Conservation (phyloP, 2,113 vertebrate genomes). For the Amphiprion percula region DNA sequence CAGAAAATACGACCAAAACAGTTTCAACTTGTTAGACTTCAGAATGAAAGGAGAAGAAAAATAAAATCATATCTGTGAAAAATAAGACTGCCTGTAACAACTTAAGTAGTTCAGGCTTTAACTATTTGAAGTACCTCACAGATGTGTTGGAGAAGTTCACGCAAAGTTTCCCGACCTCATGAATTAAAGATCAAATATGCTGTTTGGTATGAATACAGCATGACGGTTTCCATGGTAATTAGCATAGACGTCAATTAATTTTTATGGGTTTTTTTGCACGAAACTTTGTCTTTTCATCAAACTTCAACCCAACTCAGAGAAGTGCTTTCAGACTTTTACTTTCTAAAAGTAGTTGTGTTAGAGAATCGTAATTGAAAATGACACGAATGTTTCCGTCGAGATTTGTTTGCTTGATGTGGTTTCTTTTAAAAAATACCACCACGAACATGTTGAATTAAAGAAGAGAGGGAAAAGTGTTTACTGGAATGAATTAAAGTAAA, state of each 20-base stretch:
- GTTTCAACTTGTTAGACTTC: conserved; percentile 38
- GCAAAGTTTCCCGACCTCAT: conserved; percentile 22
- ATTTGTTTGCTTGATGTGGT: not conserved
- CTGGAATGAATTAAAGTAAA: conserved; percentile 33
- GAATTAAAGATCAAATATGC: conserved; percentile 38
- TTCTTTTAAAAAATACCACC: not conserved
- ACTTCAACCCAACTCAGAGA: too few species aligned
- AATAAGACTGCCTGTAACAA: conserved; percentile 6
- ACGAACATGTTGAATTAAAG: too few species aligned
- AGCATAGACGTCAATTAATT: not conserved
- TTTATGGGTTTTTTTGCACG: not conserved
- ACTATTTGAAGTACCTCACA: conserved; percentile 5
- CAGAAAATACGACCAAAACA: conserved; percentile 42
- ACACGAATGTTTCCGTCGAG: not conserved
- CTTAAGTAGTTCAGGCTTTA: conserved; percentile 13
- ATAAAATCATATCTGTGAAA: not conserved
- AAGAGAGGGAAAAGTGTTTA: not conserved
- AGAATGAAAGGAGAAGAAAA: conserved; percentile 17
- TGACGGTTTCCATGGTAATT: not conserved
- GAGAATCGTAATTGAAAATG: conserved; percentile 13
- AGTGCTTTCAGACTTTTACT: not conserved
- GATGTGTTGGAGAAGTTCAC: not conserved
- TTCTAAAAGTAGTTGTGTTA: not conserved
- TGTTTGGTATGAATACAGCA: conserved; percentile 39
- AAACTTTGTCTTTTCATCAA: not conserved